A percentile compares a stretch with the other conserved stretches of the same genome.
These are phyloP conservation scores for Limanda limanda DNA, from an alignment of 2,113 vertebrate species.

Conservation along the genomic window DNA sequence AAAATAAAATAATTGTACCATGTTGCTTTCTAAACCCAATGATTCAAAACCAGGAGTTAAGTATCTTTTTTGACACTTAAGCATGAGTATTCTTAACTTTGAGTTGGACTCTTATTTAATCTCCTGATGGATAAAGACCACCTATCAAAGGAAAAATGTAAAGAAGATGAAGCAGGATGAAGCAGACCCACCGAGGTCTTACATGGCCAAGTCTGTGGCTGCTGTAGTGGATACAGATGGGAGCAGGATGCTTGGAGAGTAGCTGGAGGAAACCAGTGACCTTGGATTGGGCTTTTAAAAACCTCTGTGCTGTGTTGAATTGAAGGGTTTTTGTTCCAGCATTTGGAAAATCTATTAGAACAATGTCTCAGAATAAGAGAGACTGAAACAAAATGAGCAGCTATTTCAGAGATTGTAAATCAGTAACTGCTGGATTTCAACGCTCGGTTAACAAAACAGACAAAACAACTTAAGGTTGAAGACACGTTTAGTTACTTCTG, in stretches of 20 bases:
- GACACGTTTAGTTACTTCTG: not conserved
- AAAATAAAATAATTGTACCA: not conserved
- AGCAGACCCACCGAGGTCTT: not conserved
- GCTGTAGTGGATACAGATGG: slow-evolving; percentile 35
- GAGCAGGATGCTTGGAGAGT: slow-evolving; percentile 21
- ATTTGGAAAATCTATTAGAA: slow-evolving; percentile 35
- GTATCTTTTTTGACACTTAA: too few relatives aligned
- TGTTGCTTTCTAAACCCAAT: too few relatives aligned
- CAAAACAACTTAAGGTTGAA: not conserved
- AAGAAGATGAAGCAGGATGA: not conserved
- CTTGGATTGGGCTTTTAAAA: slow-evolving; percentile 13
- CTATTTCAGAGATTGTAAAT: slow-evolving; percentile 9
- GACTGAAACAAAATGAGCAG: not conserved
- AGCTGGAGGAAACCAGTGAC: slow-evolving; percentile 40
- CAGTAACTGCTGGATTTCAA: not conserved
- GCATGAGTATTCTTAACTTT: too few relatives aligned
- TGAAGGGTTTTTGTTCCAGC: slow-evolving; percentile 36
- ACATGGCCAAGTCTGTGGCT: slow-evolving; percentile 15
- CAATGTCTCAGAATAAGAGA: not conserved
- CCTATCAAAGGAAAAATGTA: slow-evolving; percentile 2
- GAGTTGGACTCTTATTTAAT: not conserved
- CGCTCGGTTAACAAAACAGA: not conserved
- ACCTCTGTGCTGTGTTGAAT: slow-evolving; percentile 9
- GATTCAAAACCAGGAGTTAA: too few relatives aligned
- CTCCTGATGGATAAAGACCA: not conserved